These are phyloP conservation scores for Bovichtus diacanthus DNA, from an alignment of 2,797 vertebrate species.

Conservation along the genomic window DNA sequence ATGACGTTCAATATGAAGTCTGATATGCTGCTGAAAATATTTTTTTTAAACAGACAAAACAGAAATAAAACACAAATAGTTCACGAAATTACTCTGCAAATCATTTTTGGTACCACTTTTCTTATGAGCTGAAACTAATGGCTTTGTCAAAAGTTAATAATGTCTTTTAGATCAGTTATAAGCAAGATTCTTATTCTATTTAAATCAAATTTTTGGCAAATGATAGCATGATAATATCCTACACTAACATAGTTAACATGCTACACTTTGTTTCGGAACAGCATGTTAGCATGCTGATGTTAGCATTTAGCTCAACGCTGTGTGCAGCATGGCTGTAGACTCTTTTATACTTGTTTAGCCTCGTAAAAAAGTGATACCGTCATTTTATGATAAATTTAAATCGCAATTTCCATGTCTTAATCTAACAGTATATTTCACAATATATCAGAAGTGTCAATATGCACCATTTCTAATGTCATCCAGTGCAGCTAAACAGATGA, in stretches of 20 bases:
- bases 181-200: no score
- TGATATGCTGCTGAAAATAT: neutral
- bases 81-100: neutral
- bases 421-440: neutral
- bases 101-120: neutral
- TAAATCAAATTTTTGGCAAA: no score
- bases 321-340: neutral
- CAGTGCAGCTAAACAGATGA: neutral
- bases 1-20: no score
- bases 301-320: neutral
- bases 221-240: neutral
- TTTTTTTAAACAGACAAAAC: no score
- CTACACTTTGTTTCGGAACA: no score
- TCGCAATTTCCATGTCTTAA: neutral
- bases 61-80: neutral
- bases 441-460: neutral
- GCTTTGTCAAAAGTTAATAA: neutral
- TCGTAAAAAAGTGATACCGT: neutral
- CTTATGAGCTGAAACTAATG: neutral
- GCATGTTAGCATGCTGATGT: neutral
- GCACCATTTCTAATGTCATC: neutral
- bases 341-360: neutral
- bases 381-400: neutral
- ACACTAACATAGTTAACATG: neutral
- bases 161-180: neutral